Evolutionary conservation across 2,888 invertebrate species (phyloP), one percentile per base, ranked within the genome.

Genomic region (Drosophila phalerata): DNA sequence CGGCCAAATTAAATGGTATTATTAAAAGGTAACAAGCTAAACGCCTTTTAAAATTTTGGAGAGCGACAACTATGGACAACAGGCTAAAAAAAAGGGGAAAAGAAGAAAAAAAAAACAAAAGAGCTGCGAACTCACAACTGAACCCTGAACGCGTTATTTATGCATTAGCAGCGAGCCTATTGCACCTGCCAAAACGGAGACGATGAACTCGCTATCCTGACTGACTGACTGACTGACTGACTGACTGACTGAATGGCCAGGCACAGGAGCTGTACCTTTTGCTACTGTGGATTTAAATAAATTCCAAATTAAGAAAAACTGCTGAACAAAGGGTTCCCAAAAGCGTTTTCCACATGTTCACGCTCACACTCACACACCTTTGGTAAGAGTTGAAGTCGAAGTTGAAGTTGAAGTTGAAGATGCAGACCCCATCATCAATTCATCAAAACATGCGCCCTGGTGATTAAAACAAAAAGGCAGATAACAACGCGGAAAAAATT

Each of bases 351-450:
- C 79, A 77, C 64, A 60, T 75, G 73, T 56, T 56, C 62, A 62
- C 49, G 53, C 60, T 43, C 51, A 19, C 38, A 38, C 57, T 34
- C 55, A 9, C 42, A 55, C 17, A n/a, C 22, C 22, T 22, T 22
- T 22, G 22, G 2, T n/a, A 6, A n/a, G 37, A 37, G n/a, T n/a
- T 34, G 13, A 32, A n/a, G 34, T 34, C 0, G 13, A 34, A 34
- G 11, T 1, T 34, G 34, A 37, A 32, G 32, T 32, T 32, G 32
- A 32, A n/a, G 34, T n/a, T 13, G 25, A 37, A 47, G 57, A 55
- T 51, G 49, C 76, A 89, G 85, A 85, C 84, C 91, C 90, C 90
- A 89, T 89, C 91, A 90, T 89, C 90, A 89, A 91, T 91, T 90
- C 90, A 90, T 90, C 90, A 90, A 87, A 90, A 89, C 66, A 67